Conservation (phyloP, 2,797 vertebrate species). For the Sebastes aleutianus region DNA sequence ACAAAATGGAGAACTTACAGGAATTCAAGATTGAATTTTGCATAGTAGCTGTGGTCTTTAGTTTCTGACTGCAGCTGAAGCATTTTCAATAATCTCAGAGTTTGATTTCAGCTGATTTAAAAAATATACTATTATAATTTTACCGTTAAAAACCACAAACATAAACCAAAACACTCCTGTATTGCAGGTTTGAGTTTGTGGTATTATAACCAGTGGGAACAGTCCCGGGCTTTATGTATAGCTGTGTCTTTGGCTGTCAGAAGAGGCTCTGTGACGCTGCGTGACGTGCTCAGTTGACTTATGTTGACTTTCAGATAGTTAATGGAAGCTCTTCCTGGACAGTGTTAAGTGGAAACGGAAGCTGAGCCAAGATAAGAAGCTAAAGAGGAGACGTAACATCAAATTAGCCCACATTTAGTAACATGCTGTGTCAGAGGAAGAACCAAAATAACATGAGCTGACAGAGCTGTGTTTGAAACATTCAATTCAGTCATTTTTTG, state of each 20-base stretch:
- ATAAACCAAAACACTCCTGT: not conserved
- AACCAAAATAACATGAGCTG: not conserved
- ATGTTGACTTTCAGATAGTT: not conserved
- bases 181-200: not conserved
- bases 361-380: slow-evolving; percentile 31
- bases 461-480: not conserved
- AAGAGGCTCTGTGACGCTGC: not conserved
- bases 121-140: not conserved
- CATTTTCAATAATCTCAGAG: not conserved
- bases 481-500: not conserved
- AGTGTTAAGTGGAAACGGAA: not conserved
- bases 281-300: not conserved
- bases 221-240: not conserved
- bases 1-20: not conserved
- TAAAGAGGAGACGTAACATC: slow-evolving; percentile 8
- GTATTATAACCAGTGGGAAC: not conserved
- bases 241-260: not conserved
- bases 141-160: not conserved
- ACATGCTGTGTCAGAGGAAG: slow-evolving; percentile 2
- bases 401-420: slow-evolving; percentile 13
- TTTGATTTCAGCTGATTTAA: not conserved
- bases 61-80: not conserved
- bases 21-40: not conserved
- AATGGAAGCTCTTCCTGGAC: not conserved
- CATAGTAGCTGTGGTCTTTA: not conserved